Evolutionary conservation across 2,888 invertebrate genomes (phyloP).

Genomic region (Parnassius orleans): DNA sequence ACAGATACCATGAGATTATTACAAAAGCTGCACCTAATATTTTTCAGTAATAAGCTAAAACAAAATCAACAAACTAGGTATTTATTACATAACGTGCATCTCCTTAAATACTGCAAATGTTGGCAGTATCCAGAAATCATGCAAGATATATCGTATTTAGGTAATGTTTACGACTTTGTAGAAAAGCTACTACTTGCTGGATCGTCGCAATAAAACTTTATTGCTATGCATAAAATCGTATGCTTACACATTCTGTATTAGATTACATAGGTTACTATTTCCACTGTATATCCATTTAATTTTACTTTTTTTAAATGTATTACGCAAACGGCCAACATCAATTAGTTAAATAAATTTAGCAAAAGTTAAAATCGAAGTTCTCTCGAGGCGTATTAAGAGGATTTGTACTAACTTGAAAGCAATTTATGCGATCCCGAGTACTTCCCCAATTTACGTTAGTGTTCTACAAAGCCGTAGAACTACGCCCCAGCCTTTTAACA

Average conservation of each 20-base stretch:
- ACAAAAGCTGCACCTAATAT: no score
- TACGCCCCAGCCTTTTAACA: constrained; percentile 70
- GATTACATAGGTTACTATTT: constrained; percentile 37
- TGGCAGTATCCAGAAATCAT: constrained; percentile 19
- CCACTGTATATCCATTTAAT: not conserved
- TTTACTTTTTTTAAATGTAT: not conserved
- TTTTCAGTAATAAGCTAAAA: no score
- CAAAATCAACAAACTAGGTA: no score
- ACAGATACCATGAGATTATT: no score
- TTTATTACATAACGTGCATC: not conserved
- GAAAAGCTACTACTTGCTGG: constrained; percentile 31
- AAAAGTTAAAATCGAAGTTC: constrained; percentile 10
- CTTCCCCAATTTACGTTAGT: constrained; percentile 56
- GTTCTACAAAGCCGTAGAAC: constrained; percentile 69
- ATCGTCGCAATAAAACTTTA: constrained; percentile 48
- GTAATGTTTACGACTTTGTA: constrained; percentile 54
- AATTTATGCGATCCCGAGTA: constrained; percentile 27
- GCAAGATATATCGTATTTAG: constrained; percentile 39
- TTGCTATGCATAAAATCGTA: constrained; percentile 51
- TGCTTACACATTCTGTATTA: constrained; percentile 54
- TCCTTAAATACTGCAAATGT: constrained; percentile 21
- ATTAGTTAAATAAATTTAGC: constrained; percentile 21
- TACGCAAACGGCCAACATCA: not conserved
- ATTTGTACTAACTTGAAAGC: constrained; percentile 24
- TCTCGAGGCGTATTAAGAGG: constrained; percentile 22